A percentile compares a stretch with the other conserved stretches of the same genome.
phyloP scores from a whole-genome alignment of 35 echinoderm and acorn worm species.

The Heliocidaris erythrogramma region DNA sequence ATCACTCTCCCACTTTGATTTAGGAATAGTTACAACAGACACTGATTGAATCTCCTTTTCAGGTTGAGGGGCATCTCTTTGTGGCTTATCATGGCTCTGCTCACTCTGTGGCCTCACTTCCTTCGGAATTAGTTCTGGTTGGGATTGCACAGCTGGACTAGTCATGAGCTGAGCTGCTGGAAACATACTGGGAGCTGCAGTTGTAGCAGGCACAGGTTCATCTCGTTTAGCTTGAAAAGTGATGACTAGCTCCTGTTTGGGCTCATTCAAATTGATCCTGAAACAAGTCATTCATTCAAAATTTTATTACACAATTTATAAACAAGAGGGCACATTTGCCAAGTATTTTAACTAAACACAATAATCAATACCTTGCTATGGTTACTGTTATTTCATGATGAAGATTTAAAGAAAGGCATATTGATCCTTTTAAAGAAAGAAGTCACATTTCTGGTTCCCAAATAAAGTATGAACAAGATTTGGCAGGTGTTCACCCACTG shows the following conservation, averaged over 20 bases:
- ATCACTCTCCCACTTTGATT: constrained; percentile 44
- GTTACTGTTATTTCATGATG: neutral
- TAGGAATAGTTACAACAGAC: constrained; percentile 36
- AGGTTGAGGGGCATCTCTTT: neutral
- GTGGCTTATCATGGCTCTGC: neutral
- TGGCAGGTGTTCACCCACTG: neutral
- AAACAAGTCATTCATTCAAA: neutral
- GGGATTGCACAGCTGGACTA: neutral
- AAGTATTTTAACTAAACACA: neutral
- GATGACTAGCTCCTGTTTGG: constrained; percentile 30
- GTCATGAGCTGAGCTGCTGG: neutral
- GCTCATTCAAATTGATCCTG: constrained; percentile 9
- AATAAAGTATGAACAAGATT: neutral
- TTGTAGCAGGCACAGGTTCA: neutral
- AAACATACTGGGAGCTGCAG: neutral
- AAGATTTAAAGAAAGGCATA: neutral
- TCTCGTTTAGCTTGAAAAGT: constrained; percentile 37
- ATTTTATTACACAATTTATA: neutral
- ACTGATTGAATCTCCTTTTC: neutral
- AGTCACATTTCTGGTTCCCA: neutral
- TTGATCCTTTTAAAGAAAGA: neutral
- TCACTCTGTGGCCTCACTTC: neutral
- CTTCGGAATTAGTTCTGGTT: neutral
- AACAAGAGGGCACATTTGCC: neutral
- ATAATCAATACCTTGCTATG: neutral